Base-by-base conservation (phyloP, 2,888 invertebrate species). In the Cephus pygmeus region DNA sequence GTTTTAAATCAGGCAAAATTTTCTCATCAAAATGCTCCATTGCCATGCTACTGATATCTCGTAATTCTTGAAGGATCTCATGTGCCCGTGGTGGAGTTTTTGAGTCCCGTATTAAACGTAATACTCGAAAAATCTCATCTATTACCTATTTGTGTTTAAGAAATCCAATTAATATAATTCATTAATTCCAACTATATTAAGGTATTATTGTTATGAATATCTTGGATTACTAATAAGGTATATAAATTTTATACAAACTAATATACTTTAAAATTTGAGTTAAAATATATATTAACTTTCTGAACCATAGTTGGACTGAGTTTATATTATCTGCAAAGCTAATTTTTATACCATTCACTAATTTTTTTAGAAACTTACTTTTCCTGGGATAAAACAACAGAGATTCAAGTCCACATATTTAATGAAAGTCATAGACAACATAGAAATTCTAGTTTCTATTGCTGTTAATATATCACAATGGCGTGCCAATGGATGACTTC, bases 11-110 rank as follows among this genome's bases (percentile, higher is more conserved):
- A 12, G 95, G 95, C 76, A 94, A 92, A 82, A 98, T 96, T 88
- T 97, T 96, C 87, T 98, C 98, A 88, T 98, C 98, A 89, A 98
- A 98, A 91, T 98, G 97, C 88, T 98, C 98, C 93, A 98, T 98
- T 0, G 98, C 98, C 97, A 97, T 97, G 80, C 97, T 97, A 68
- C 98, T 98, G 81, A 98, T 96, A 86, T 98, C 98, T 0, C 98
- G 92, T 11, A 98, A 89, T 89, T 98, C 98, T 89, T 97, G 97
- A 0, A 98, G 91, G 12, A 97, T 95, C 87, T 97, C 97, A 88
- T 97, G 96, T 0, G 97, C 95, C 1, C 97, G 93, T 9, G 95
- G 93, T 0, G 96, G 96, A 0, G 93, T 93, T 76, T 94, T 93
- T 0, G 93, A 92, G 15, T 93, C 93, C 84, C 96, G 94, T 31